Evolutionary conservation across 2,113 vertebrate genomes (phyloP).

Genomic region (Chloropsis hardwickii): DNA sequence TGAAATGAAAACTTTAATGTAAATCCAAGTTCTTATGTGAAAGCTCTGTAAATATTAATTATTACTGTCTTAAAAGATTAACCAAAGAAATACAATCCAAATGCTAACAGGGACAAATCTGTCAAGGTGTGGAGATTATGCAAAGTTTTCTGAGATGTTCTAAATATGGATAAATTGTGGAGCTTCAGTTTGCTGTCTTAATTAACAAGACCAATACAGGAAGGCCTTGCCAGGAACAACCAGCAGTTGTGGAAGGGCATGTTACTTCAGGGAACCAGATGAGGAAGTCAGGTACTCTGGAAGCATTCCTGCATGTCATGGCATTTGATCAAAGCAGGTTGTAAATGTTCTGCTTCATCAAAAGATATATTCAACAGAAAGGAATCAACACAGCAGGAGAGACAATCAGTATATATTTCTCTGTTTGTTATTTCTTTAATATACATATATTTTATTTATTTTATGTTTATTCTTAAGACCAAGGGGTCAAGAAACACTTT

Average conservation of each 20-base stretch:
- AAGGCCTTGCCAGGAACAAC: background rate
- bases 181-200: background rate
- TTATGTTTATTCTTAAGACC: background rate
- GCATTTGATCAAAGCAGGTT: background rate
- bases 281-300: background rate
- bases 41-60: constrained; percentile 17
- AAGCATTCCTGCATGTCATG: background rate
- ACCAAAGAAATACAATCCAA: background rate
- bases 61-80: constrained; percentile 3
- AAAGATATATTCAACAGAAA: background rate
- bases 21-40: background rate
- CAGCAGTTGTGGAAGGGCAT: background rate
- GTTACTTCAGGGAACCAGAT: background rate
- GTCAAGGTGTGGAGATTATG: background rate
- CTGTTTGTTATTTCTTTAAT: background rate
- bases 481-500: background rate
- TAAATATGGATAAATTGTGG: background rate
- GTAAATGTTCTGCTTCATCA: background rate
- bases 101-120: background rate
- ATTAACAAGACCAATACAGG: background rate
- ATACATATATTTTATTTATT: background rate
- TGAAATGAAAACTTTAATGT: background rate
- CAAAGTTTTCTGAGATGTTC: background rate
- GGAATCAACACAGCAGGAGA: background rate
- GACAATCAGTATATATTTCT: background rate